Conservation (phyloP, 2,797 vertebrate species). For the Coregonus ussuriensis region DNA sequence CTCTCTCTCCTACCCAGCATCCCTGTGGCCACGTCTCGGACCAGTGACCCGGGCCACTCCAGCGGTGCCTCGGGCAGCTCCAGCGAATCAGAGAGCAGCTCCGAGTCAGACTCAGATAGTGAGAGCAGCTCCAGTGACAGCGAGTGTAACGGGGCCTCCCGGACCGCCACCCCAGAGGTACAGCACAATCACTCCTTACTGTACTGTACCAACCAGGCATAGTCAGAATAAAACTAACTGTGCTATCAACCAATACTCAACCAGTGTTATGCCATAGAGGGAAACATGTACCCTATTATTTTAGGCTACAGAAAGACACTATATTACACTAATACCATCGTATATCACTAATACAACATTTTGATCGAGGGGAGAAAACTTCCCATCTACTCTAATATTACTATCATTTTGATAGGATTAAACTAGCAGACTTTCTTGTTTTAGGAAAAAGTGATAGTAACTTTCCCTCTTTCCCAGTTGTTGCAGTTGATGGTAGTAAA, state of each 20-base stretch:
- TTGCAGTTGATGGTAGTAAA: not conserved
- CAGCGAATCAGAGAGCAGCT: slow-evolving; percentile 85
- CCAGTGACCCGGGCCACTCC: slow-evolving; percentile 62
- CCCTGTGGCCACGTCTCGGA: slow-evolving; percentile 5
- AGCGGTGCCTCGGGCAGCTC: slow-evolving; percentile 78
- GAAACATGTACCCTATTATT: not conserved
- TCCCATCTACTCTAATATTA: too few species aligned
- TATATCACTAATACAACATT: too few species aligned
- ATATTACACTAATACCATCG: not conserved
- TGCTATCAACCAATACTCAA: not conserved
- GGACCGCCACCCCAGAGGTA: slow-evolving; percentile 83
- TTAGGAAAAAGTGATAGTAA: too few species aligned
- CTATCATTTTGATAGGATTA: too few species aligned
- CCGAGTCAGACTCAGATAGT: slow-evolving; percentile 81
- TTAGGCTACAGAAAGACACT: not conserved
- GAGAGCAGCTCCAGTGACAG: slow-evolving; percentile 86
- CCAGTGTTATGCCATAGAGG: not conserved
- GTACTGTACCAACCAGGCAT: not conserved
- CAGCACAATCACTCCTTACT: not conserved
- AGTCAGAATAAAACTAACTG: not conserved
- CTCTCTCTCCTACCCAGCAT: not conserved
- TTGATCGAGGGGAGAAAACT: too few species aligned
- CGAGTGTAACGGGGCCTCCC: slow-evolving; percentile 79
- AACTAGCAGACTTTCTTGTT: too few species aligned
- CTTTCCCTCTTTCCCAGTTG: not conserved